phyloP scores from a whole-genome alignment of 1,140 invertebrate genomes.

The Tetragnatha versicolor region DNA sequence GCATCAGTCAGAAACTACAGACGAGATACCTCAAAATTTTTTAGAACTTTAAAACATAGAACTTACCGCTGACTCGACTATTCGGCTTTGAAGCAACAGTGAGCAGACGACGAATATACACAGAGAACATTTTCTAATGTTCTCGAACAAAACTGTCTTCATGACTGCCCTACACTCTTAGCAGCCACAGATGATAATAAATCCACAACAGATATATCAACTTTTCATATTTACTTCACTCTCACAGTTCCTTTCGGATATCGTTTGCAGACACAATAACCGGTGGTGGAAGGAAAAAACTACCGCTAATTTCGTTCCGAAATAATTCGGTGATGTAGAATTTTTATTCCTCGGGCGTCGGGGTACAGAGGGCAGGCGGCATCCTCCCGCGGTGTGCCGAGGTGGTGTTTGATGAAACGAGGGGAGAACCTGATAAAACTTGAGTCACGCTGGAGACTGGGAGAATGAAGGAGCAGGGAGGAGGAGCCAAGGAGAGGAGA shows the following conservation, averaged over 20 bases:
- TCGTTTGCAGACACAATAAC: neutral
- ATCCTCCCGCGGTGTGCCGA: neutral
- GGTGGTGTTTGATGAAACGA: neutral
- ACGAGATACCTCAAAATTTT: too few species aligned
- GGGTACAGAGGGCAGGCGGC: neutral
- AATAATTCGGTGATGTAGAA: too few species aligned
- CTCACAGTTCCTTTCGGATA: too few species aligned
- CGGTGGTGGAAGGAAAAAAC: neutral
- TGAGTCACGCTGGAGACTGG: constrained; percentile 13
- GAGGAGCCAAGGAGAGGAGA: neutral
- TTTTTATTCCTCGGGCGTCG: too few species aligned
- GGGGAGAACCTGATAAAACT: neutral
- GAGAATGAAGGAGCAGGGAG: constrained; percentile 7
- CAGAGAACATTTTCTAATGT: neutral
- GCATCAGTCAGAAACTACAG: too few species aligned
- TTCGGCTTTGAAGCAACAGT: neutral
- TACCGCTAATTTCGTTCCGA: too few species aligned
- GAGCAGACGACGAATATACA: neutral
- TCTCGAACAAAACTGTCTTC: neutral
- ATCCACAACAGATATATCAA: neutral
- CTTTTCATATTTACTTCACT: too few species aligned
- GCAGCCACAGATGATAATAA: neutral
- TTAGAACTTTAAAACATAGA: too few species aligned
- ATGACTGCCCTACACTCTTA: neutral
- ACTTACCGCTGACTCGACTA: constrained; percentile 39